Evolutionary conservation across 2,797 vertebrate species (phyloP), one percentile per base, ranked within the genome.

Genomic region (Peromyscus nudipes): DNA sequence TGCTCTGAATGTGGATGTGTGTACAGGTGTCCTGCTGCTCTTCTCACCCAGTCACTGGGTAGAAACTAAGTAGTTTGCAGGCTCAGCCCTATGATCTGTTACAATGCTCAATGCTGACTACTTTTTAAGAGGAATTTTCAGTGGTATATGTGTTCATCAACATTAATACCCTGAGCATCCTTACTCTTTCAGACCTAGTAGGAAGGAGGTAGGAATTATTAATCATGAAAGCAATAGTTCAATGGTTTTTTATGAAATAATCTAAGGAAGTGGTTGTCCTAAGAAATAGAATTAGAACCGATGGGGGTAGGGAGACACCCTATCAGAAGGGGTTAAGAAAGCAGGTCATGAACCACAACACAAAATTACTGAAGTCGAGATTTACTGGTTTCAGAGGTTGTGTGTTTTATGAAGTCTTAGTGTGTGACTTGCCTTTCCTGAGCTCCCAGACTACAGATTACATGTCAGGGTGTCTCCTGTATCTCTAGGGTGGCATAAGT

Each of bases 251-350:
- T 52, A 85, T 60, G 79, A 90, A 52, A 46, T 57, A 84, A 43
- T 73, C 69, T 75, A 34, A 94, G 52, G 76, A 96, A 94, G 52
- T 92, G 13, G 46, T 85, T 93, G 91, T 69, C 52, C 52, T 92
- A 82, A 81, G 43, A 91, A 85, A 31, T 67, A 96, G 55, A 86
- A 55, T 91, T 91, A 71, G 52, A 75, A 94, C 34, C 49, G 87
- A 10, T 71, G 14, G 31, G 37, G 55, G 12, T 25, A 4, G 80
- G 55, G 86, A 19, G 49, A 64, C 29, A 85, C 90, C 23, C 23
- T 52, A 71, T 57, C n/a, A 62, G 67, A 82, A 81, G 40, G 76
- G 21, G 64, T 87, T 71, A 17, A 65, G 85, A 43, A 65, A 55
- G 76, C 43, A 87, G 46, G 76, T 43, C 10, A 31, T 37, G 89